Evolutionary conservation across 2,113 vertebrate genomes (phyloP).

Genomic region (Agapornis roseicollis): DNA sequence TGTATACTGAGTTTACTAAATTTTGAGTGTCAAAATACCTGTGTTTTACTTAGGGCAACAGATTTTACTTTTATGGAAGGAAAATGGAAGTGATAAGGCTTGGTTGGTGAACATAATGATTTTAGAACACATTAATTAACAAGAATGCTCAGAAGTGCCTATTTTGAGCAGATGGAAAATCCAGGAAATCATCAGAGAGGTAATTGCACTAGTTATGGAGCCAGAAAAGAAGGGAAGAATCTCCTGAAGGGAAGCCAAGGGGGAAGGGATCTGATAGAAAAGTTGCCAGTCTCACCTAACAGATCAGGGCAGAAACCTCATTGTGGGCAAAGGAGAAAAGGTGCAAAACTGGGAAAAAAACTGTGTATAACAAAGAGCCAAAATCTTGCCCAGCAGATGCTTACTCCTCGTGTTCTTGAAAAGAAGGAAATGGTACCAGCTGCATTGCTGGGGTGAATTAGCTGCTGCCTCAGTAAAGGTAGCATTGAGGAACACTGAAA

Average conservation of each 20-base stretch:
- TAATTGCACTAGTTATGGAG: slow-evolving; percentile 45
- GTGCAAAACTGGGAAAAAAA: background rate
- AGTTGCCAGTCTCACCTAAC: background rate
- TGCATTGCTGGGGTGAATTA: background rate
- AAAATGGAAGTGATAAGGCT: slow-evolving; percentile 33
- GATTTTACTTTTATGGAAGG: background rate
- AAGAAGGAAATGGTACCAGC: background rate
- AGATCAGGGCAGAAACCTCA: slow-evolving; percentile 13
- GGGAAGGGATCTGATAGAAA: slow-evolving; percentile 6
- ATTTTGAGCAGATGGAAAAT: slow-evolving; percentile 57
- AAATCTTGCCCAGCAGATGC: background rate
- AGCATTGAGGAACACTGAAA: background rate
- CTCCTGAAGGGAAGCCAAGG: slow-evolving; percentile 46
- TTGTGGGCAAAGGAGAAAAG: background rate
- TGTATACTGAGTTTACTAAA: background rate
- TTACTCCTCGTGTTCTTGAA: background rate
- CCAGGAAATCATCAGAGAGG: slow-evolving; percentile 49
- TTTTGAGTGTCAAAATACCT: background rate
- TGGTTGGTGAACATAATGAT: slow-evolving; percentile 56
- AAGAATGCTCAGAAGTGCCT: slow-evolving; percentile 49
- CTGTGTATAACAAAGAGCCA: background rate
- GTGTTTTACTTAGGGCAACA: slow-evolving; percentile 19
- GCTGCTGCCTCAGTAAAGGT: background rate
- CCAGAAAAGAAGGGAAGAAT: slow-evolving; percentile 22
- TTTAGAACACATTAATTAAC: slow-evolving; percentile 64